Evolutionary conservation across 2,888 invertebrate species (phyloP).

Genomic region (Polylopha cassiicola): DNA sequence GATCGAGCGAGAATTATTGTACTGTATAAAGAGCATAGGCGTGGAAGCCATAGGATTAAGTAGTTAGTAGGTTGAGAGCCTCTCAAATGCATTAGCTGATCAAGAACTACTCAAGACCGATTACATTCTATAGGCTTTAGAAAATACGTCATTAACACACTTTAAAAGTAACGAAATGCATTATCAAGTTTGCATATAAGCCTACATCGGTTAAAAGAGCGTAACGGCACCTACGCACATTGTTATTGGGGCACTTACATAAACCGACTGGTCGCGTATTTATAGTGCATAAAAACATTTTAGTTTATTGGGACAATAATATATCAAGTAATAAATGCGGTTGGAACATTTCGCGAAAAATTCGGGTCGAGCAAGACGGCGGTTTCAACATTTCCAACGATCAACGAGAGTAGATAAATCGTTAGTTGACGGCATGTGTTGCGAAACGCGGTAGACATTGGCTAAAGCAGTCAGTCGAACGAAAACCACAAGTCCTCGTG

Average conservation of each 20-base stretch:
- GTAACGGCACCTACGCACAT: constrained; percentile 44
- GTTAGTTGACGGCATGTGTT: constrained; percentile 33
- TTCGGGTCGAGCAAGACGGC: constrained; percentile 30
- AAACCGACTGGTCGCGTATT: constrained; percentile 40
- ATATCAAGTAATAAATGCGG: constrained; percentile 38
- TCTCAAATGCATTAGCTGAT: constrained; percentile 46
- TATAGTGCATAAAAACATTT: constrained; percentile 38
- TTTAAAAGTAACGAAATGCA: too few species aligned
- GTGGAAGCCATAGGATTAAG: constrained; percentile 50
- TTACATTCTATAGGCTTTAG: constrained; percentile 21
- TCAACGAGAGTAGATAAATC: constrained; percentile 38
- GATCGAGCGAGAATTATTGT: constrained; percentile 29
- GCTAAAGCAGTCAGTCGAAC: constrained; percentile 32
- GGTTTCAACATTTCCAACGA: constrained; percentile 36
- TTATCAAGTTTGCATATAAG: constrained; percentile 40
- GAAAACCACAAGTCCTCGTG: constrained; percentile 37
- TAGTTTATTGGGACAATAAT: constrained; percentile 39
- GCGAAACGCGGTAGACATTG: constrained; percentile 40
- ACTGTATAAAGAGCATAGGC: constrained; percentile 33
- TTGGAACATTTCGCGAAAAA: constrained; percentile 35
- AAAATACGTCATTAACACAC: constrained; percentile 8
- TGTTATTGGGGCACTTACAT: constrained; percentile 53
- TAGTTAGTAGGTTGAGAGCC: constrained; percentile 53
- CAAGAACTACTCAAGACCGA: constrained; percentile 29
- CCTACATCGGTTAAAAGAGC: constrained; percentile 37